phyloP scores from a whole-genome alignment of 2,797 vertebrate species.

The Arremon brunneinucha region DNA sequence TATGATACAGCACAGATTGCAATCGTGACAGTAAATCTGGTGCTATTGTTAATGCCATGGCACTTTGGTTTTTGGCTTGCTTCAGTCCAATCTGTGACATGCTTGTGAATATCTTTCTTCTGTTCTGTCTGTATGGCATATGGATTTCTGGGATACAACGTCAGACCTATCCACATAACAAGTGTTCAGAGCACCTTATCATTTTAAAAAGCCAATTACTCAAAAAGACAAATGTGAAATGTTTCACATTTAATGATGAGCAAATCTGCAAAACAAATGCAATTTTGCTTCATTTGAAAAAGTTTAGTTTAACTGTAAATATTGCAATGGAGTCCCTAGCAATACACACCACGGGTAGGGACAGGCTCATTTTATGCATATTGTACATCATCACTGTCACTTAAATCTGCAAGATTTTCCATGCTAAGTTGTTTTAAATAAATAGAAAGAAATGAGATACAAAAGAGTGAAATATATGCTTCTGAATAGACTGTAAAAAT shows the following conservation, averaged over 20 bases:
- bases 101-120: conserved; percentile 88
- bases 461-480: conserved; percentile 82
- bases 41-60: conserved; percentile 88
- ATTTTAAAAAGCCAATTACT: conserved; percentile 88
- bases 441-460: conserved; percentile 84
- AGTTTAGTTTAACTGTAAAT: conserved; percentile 86
- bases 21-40: conserved; percentile 90
- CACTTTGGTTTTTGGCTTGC: conserved; percentile 89
- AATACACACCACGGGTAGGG: conserved; percentile 78
- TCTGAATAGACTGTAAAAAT: conserved; percentile 82
- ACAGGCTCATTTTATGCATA: conserved; percentile 82
- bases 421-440: conserved; percentile 80
- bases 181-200: conserved; percentile 88
- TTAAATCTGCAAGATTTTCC: conserved; percentile 82
- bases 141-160: conserved; percentile 88
- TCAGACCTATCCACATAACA: conserved; percentile 88
- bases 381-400: conserved; percentile 84
- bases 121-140: conserved; percentile 90
- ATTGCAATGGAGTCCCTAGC: conserved; percentile 83
- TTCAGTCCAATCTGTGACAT: conserved; percentile 89
- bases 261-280: conserved; percentile 85
- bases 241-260: conserved; percentile 87
- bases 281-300: conserved; percentile 81
- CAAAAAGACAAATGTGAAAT: conserved; percentile 87
- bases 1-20: conserved; percentile 89